phyloP scores from a whole-genome alignment of 2,888 invertebrate genomes.

The Hermodice carunculata region DNA sequence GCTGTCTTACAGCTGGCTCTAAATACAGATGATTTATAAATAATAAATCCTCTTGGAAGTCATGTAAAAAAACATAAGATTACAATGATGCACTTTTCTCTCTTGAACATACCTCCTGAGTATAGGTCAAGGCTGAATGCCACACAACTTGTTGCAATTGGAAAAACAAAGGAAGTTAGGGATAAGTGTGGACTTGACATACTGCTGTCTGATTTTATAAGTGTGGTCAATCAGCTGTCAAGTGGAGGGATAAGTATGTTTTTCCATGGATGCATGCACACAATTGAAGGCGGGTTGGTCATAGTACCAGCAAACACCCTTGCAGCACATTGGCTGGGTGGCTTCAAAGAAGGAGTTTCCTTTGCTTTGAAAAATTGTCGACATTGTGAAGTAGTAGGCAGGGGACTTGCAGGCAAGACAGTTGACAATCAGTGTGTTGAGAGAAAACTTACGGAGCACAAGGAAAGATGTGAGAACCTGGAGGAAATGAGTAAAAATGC shows the following conservation, averaged over 20 bases:
- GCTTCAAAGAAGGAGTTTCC: conserved; percentile 8
- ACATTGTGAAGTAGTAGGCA: not conserved
- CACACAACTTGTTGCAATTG: conserved; percentile 13
- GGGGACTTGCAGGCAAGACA: no score
- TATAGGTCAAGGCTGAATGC: conserved; percentile 11
- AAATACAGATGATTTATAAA: conserved; percentile 32
- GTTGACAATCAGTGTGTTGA: not conserved
- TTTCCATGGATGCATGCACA: not conserved
- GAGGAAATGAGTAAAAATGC: not conserved
- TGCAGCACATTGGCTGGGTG: conserved; percentile 12
- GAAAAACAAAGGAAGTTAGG: not conserved
- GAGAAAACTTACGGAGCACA: not conserved
- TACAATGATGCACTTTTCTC: conserved; percentile 24
- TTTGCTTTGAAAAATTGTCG: conserved; percentile 11
- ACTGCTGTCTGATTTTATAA: not conserved
- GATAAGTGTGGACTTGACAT: not conserved
- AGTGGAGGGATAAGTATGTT: not conserved
- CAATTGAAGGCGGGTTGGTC: not conserved
- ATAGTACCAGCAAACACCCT: not conserved
- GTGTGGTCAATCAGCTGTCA: not conserved
- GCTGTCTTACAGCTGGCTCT: conserved; percentile 20
- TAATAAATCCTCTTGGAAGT: conserved; percentile 33
- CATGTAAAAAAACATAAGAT: conserved; percentile 29
- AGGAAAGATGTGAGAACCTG: not conserved
- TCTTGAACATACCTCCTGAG: conserved; percentile 19